Evolutionary conservation across 2,113 vertebrate species (phyloP).

Genomic region (Ochotona princeps): DNA sequence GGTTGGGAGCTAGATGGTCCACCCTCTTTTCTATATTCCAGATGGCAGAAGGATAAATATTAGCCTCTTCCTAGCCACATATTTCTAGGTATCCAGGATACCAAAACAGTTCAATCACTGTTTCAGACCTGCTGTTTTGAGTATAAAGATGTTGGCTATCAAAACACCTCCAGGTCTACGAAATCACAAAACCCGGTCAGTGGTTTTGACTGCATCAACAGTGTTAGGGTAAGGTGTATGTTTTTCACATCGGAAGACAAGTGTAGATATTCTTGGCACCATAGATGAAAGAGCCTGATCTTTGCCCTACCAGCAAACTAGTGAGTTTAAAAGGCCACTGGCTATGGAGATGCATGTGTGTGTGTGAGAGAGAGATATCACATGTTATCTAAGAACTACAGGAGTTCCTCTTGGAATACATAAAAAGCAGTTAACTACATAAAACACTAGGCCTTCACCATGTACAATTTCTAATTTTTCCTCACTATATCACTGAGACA

Average conservation of each 20-base stretch:
- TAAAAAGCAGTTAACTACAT: not conserved
- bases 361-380: not conserved
- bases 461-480: not conserved
- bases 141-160: slow-evolving; percentile 44
- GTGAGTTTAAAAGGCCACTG: not conserved
- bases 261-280: not conserved
- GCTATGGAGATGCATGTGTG: not conserved
- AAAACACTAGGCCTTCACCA: not conserved
- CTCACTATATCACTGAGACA: slow-evolving; percentile 4
- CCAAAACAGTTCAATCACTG: slow-evolving; percentile 5
- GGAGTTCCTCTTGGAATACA: not conserved
- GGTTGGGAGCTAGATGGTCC: not conserved
- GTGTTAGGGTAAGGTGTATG: not conserved
- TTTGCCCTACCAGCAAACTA: not conserved
- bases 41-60: not conserved
- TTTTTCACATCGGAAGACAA: slow-evolving; percentile 41
- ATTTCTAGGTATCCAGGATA: slow-evolving; percentile 47
- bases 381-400: not conserved
- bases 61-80: not conserved
- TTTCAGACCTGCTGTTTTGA: slow-evolving; percentile 42
- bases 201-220: slow-evolving; percentile 31
- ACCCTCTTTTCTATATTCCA: not conserved
- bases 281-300: not conserved
- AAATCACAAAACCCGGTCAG: slow-evolving; percentile 13
- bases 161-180: slow-evolving; percentile 50